A percentile compares a stretch with the other conserved stretches of the same genome.
phyloP scores from a whole-genome alignment of 2,113 vertebrate species.

The Chloropsis cyanopogon region DNA sequence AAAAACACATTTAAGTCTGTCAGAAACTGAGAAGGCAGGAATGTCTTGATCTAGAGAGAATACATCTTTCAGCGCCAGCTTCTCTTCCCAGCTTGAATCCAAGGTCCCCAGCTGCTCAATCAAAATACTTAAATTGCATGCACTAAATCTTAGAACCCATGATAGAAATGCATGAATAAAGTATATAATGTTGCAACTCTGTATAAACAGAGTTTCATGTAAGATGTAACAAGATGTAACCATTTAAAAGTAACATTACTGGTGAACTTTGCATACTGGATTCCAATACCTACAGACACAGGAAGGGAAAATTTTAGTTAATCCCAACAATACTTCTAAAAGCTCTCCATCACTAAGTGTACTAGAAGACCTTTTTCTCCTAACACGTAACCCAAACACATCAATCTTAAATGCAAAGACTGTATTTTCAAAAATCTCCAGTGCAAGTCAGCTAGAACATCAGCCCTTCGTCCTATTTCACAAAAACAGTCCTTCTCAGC shows the following conservation, averaged over 20 bases:
- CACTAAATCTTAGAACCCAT: background rate
- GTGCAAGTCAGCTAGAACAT: background rate
- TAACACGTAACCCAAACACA: background rate
- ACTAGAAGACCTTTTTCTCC: background rate
- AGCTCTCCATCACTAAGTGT: background rate
- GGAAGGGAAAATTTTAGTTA: background rate
- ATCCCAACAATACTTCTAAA: background rate
- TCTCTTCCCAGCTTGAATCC: background rate
- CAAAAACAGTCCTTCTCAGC: background rate
- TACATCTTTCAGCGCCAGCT: background rate
- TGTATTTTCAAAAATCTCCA: background rate
- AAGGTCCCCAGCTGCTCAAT: background rate
- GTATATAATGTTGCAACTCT: background rate
- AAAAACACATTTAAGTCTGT: background rate
- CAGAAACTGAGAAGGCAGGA: background rate
- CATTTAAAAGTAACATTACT: background rate
- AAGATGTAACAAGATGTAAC: background rate
- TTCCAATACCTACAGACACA: rapidly evolving
- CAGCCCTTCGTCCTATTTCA: background rate
- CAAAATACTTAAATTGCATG: background rate
- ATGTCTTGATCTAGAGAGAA: background rate
- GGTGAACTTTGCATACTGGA: background rate
- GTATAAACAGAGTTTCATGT: background rate
- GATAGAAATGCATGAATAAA: background rate
- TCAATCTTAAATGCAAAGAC: background rate